Evolutionary conservation across 2,888 invertebrate genomes (phyloP), one percentile per base, ranked within the genome.

Genomic region (Nineta flava): DNA sequence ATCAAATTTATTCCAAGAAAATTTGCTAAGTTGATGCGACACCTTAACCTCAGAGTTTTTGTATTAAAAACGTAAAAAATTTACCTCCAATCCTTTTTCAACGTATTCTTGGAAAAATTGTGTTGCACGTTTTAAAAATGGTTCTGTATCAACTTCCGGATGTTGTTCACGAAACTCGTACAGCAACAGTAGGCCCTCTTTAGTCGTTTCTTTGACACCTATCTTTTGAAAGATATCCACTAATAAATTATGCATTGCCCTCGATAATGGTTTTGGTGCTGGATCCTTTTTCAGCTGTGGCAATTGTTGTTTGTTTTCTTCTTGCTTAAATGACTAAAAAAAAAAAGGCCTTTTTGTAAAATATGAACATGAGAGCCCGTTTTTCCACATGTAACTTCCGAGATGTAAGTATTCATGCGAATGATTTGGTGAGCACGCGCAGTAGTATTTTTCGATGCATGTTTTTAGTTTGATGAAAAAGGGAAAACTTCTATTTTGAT

Each of bases 211-310:
- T 66, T 88, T 91, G 45, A 81, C 83, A 38, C 92, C 92, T 60
- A 94, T 92, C 59, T 92, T 81, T 66, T 86, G 87, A 58, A 94
- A 86, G 59, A 94, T 94, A 60, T 86, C 85, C 0, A 88, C 85
- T 52, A 95, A 69, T 57, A 85, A 82, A 55, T 88, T 90, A 61
- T 92, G 90, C n/a, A 83, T 80, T 15, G 79, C 78, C 59, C 87
- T 80, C 3, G 87, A 83, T 52, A 88, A 69, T 0, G 72, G 65
- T 47, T 63, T 59, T 53, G 69, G 62, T 15, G 62, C 51, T 53
- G 57, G 55, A 50, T 62, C 63, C 46, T 60, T 59, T 57, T 62
- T 64, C 42, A 61, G 47, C 16, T 49, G 53, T 31, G 62, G 67
- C 60, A 63, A 19, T 64, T 57, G 66, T 56, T 35, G 44, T 49